These are phyloP conservation scores for Drosophila takahashii DNA, from an alignment of 1,140 invertebrate species.

Conservation along the genomic window DNA sequence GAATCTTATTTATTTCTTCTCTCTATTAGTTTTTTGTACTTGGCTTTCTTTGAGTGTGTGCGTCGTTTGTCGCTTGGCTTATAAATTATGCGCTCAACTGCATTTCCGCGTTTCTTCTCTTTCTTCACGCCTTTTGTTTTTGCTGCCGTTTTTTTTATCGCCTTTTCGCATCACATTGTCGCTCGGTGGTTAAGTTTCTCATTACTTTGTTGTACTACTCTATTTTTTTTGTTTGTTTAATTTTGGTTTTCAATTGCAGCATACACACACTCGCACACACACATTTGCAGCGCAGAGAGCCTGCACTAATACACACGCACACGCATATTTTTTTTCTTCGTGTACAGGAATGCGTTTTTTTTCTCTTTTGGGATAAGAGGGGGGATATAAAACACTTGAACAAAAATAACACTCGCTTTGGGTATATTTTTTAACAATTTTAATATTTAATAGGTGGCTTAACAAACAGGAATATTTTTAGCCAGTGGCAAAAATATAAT, in stretches of 20 bases:
- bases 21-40: conserved; percentile 9
- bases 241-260: conserved; percentile 48
- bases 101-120: conserved; percentile 76
- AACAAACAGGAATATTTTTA: neutral
- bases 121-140: conserved; percentile 31
- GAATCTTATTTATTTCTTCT: conserved; percentile 51
- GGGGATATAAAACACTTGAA: conserved; percentile 26
- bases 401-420: conserved; percentile 6
- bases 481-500: neutral
- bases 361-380: neutral
- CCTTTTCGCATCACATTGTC: conserved; percentile 63
- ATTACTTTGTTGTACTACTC: conserved; percentile 4
- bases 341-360: conserved; percentile 36
- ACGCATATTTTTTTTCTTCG: conserved; percentile 27
- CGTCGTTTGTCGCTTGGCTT: conserved; percentile 70
- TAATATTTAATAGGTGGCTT: neutral
- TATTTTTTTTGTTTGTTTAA: conserved; percentile 19
- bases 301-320: conserved; percentile 39
- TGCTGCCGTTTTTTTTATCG: conserved; percentile 59
- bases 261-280: conserved; percentile 11
- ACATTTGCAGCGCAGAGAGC: neutral
- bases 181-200: conserved; percentile 52
- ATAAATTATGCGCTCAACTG: conserved; percentile 81
- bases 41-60: conserved; percentile 27
- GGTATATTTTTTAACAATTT: conserved; percentile 3